Evolutionary conservation across 1,140 invertebrate genomes (phyloP).

Genomic region (Tetramorium parvispinum): DNA sequence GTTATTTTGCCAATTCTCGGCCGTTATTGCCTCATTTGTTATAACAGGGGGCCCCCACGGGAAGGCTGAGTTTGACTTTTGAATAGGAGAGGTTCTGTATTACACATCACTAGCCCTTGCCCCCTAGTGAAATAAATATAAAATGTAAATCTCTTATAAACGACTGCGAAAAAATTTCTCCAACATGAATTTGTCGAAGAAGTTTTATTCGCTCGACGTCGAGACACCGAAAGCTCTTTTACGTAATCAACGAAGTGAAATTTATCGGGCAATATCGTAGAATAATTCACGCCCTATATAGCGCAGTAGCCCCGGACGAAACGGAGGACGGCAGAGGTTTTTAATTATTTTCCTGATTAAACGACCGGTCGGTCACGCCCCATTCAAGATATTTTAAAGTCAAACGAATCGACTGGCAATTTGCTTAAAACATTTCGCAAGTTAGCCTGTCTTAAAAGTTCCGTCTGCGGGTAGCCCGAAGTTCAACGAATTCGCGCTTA

Average conservation of each 20-base stretch:
- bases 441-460: constrained; percentile 52
- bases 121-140: not conserved
- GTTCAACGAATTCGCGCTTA: constrained; percentile 53
- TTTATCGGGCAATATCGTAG: constrained; percentile 71
- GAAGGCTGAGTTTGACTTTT: no score
- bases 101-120: no score
- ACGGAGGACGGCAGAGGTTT: constrained; percentile 54
- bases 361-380: constrained; percentile 68
- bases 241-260: constrained; percentile 73
- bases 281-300: constrained; percentile 73
- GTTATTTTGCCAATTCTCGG: no score
- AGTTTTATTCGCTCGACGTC: constrained; percentile 35
- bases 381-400: constrained; percentile 54
- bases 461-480: constrained; percentile 20
- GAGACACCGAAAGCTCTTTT: constrained; percentile 14
- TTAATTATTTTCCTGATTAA: constrained; percentile 75
- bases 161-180: not conserved
- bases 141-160: not conserved
- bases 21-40: no score
- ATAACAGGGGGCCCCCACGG: no score
- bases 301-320: constrained; percentile 43
- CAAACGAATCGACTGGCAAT: constrained; percentile 53
- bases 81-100: no score
- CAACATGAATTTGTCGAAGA: constrained; percentile 15
- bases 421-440: constrained; percentile 55